Evolutionary conservation across 2,113 vertebrate species (phyloP).

Genomic region (Chamaetylas fuelleborni): DNA sequence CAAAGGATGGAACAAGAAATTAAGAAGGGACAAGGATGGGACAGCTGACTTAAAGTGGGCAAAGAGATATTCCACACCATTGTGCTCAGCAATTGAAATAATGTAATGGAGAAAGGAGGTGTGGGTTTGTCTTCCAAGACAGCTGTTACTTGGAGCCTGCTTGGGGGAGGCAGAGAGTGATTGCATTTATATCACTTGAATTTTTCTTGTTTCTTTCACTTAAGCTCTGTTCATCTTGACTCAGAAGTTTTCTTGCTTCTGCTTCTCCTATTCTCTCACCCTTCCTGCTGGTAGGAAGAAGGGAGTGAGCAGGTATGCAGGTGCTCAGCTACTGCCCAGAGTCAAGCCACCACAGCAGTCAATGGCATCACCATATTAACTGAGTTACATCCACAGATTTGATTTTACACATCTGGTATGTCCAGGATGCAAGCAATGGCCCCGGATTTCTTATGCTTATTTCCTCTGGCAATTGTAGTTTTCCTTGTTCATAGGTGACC

Average conservation of each 20-base stretch:
- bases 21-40: not conserved
- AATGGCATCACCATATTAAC: not conserved
- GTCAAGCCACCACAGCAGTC: not conserved
- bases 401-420: not conserved
- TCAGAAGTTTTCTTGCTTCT: not conserved
- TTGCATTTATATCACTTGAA: not conserved
- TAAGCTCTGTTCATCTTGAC: not conserved
- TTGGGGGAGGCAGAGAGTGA: not conserved
- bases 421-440: not conserved
- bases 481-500: not conserved
- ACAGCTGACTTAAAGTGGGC: not conserved
- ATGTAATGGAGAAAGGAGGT: not conserved
- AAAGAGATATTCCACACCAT: not conserved
- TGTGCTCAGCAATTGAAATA: not conserved
- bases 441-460: not conserved
- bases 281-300: not conserved
- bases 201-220: not conserved
- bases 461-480: not conserved
- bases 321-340: not conserved
- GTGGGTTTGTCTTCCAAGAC: not conserved
- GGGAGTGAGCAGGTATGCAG: fast-evolving
- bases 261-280: not conserved
- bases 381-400: not conserved
- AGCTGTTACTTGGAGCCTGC: not conserved
- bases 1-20: not conserved